Conservation (phyloP, 2,113 vertebrate species). For the Lanius ludovicianus region DNA sequence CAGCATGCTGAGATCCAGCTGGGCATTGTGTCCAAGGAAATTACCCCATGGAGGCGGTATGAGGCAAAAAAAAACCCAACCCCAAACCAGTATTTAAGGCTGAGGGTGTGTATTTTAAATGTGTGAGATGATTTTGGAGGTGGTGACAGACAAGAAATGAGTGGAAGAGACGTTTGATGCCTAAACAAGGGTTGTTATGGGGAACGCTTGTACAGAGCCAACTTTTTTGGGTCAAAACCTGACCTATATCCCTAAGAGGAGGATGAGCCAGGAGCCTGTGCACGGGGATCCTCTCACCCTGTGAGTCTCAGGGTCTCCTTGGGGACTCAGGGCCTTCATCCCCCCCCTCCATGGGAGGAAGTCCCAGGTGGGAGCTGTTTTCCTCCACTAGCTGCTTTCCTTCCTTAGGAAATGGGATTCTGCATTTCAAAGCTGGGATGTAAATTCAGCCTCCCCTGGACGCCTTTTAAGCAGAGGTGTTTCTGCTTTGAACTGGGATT, state of each 20-base stretch:
- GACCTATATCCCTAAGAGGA: background rate
- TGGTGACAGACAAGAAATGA: background rate
- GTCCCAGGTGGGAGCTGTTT: background rate
- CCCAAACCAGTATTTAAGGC: background rate
- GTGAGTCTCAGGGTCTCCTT: background rate
- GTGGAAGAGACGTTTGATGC: background rate
- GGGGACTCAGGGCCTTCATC: background rate
- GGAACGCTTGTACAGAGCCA: background rate
- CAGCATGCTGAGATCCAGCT: background rate
- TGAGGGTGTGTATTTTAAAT: background rate
- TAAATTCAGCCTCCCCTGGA: background rate
- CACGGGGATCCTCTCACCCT: fast-evolving
- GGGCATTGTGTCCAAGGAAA: background rate
- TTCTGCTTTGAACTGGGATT: conserved; percentile 19
- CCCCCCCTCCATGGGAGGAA: fast-evolving
- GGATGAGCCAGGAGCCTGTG: background rate
- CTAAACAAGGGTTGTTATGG: background rate
- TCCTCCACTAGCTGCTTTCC: background rate
- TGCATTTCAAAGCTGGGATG: background rate
- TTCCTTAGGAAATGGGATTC: background rate
- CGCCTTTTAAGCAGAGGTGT: background rate
- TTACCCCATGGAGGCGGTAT: background rate
- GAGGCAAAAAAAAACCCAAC: background rate
- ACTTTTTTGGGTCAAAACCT: background rate
- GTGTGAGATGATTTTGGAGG: background rate